Evolutionary conservation across 1,140 invertebrate genomes (phyloP), one percentile per base, ranked within the genome.

Genomic region (Micrasema longulum): DNA sequence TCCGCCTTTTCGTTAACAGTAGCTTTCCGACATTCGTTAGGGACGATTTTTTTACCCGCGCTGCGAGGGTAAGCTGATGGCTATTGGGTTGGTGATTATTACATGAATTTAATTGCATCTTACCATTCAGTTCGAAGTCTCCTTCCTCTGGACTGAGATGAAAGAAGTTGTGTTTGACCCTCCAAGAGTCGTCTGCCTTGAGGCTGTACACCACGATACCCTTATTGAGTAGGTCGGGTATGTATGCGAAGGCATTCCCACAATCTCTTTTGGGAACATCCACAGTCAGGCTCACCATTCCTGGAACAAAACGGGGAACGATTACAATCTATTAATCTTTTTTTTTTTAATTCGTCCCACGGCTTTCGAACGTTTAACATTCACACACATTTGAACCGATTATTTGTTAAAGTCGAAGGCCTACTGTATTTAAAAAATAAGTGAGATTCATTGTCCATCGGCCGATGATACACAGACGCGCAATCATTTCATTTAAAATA

Each of bases 141-240:
- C 89, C 89, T 47, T 88, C 79, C n/a, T 91, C 78, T 1, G 90
- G 90, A 80, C 91, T 90, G 38, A 91, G 89, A 76, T 89, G 83
- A 83, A 92, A 91, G 78, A 86, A 91, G 77, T 91, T 89, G 73
- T 92, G 90, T 72, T 87, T 82, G 1, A 91, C 84, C 64, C 89
- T 84, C 85, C 89, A 91, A 0, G 89, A 90, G 62, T 88, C 87
- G 71, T 91, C 87, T 3, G 87, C 83, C n/a, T 86, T 83, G 74
- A 86, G 85, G 18, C 86, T 88, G 71, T 91, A 92, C 4, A 91
- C 89, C 2, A 91, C 84, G 4, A 92, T 72, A 18, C 88, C 88
- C 69, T 90, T 90, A 31, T 80, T 87, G 4, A 85, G 85, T 5
- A 91, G 78, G 76, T 92, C 90, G 0, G 90, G 87, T 12, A 90